Evolutionary conservation across 2,113 vertebrate species (phyloP).

Genomic region (Lathamus discolor): DNA sequence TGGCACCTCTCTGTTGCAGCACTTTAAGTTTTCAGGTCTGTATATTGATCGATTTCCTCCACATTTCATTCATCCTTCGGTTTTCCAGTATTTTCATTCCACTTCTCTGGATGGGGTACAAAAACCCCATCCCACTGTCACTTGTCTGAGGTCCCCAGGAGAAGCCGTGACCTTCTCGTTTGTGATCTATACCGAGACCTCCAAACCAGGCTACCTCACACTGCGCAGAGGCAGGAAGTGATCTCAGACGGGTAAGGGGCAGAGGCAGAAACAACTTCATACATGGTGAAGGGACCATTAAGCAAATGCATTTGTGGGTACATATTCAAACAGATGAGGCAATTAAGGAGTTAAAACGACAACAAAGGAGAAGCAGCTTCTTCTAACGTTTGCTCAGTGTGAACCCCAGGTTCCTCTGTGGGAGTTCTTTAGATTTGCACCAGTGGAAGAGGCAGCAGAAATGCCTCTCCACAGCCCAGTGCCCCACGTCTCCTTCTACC

Average conservation of each 20-base stretch:
- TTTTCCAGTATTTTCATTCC: not conserved
- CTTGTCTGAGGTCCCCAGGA: not conserved
- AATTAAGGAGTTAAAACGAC: constrained; percentile 43
- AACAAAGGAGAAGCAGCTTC: constrained; percentile 33
- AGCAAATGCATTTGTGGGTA: constrained; percentile 34
- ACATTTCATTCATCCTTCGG: not conserved
- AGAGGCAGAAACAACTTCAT: constrained; percentile 25
- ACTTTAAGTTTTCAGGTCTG: not conserved
- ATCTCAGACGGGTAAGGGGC: constrained; percentile 5
- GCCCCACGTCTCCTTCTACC: constrained; percentile 23
- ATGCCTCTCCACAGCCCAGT: constrained; percentile 20
- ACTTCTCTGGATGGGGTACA: not conserved
- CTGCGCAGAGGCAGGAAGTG: constrained; percentile 25
- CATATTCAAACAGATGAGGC: constrained; percentile 46
- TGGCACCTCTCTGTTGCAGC: not conserved
- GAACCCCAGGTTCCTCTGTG: constrained; percentile 51
- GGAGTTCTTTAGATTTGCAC: constrained; percentile 59
- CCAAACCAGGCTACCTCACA: not conserved
- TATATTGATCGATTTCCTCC: not conserved
- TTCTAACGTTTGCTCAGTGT: constrained; percentile 48
- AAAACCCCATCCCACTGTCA: not conserved
- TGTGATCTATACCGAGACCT: not conserved
- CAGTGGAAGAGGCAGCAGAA: constrained; percentile 1
- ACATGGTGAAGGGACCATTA: constrained; percentile 32
- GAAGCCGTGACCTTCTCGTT: not conserved